Base-by-base conservation (phyloP, 2,888 invertebrate species). In the Trachelus stipa region DNA sequence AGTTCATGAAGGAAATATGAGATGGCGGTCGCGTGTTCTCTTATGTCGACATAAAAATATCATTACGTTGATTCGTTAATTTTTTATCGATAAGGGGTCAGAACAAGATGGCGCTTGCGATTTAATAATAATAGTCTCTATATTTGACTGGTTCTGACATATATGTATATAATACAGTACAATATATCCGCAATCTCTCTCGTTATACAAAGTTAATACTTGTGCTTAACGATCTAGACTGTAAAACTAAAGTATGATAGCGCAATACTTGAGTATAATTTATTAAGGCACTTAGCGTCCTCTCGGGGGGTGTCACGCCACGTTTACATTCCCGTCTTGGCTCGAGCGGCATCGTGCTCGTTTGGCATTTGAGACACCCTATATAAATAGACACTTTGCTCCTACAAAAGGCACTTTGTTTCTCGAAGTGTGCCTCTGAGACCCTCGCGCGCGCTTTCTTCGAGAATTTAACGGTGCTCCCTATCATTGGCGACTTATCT, bases 301-400 rank as follows among this genome's bases (percentile, higher is more conserved):
- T 84, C 86, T 84, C 81, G 85, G 83, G 87, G 85, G 84, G 87
- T 89, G 89, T 90, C 87, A 89, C 87, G 90, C 89, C 83, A 86
- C 89, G 88, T 89, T 89, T 90, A 85, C 87, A 83, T 85, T 87
- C 84, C 82, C 87, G 85, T 86, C 87, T 88, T 86, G 85, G 87
- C 85, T 81, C 80, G 77, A 85, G 87, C 83, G 84, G 85, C 85
- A 86, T 88, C 86, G 86, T 85, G 87, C 87, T 87, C 89, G 89
- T 89, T 88, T 86, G 90, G 90, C 88, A 90, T 90, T 87, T 88
- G 85, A 88, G 88, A 87, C 88, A 88, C 87, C 88, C 86, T 85
- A 87, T 89, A 89, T 89, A 91, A 91, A 91, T 90, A 91, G 90
- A 90, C 87, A 85, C 89, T 89, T 89, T 89, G 88, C 87, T 87